Base-by-base conservation (phyloP, 2,797 vertebrate species). In the Spinus olivaceus region DNA sequence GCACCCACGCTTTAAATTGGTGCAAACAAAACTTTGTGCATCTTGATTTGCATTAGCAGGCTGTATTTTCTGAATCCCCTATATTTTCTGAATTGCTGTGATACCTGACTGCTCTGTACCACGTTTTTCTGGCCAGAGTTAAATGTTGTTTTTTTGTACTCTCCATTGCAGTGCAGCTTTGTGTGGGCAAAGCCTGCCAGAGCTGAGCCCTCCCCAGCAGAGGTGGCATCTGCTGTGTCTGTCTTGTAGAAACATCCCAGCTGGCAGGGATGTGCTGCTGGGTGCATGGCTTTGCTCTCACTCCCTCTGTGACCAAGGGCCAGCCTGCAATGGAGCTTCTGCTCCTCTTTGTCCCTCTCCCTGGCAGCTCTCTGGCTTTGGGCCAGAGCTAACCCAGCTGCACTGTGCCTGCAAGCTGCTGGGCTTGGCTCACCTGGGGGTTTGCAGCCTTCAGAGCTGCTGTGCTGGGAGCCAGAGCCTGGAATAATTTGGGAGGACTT, bases 181-280 rank as follows among this genome's bases (percentile, higher is more conserved):
- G 88, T 32, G 93, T 90, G 83, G 94, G 92, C 92, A 94, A 22
- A 76, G 69, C 73, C 79, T 87, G n/a, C 35, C 0, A 0, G 25
- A 54, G 61, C 87, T 14, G 66, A 65, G 30, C 49, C 67, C 1
- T 78, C 22, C 4, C 44, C 46, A 14, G 51, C 0, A 25, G 74
- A 37, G 85, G 82, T 94, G 85, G 85, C 76, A 78, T 91, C 72
- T 91, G 77, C 85, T 66, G 67, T 60, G 85, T 28, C 57, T 56
- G 85, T 30, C 69, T 73, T 33, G 27, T 1, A 65, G 78, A 82
- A 46, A 5, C 35, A 7, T 74, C 73, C 89, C 90, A 69, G 90
- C 93, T 90, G 93, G 77, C 80, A 69, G 86, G 63, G 84, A 1
- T 42, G 72, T 70, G 57, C 74, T 56, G 82, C 25, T 44, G 70